These are phyloP conservation scores for Oceanites oceanicus DNA, from an alignment of 2,113 vertebrate genomes.

Conservation along the genomic window DNA sequence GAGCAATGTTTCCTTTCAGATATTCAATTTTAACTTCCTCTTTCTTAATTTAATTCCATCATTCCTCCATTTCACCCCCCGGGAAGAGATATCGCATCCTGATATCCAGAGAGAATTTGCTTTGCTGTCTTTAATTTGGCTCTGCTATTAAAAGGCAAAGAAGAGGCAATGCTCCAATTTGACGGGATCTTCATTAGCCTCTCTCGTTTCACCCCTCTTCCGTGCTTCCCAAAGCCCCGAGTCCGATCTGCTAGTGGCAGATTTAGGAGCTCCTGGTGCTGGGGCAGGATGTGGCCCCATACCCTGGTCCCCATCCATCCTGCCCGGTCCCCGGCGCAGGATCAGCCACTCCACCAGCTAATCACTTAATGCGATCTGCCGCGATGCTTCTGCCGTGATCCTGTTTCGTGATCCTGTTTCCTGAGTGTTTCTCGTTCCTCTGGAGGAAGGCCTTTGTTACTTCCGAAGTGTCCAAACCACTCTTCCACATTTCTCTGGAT, in stretches of 20 bases:
- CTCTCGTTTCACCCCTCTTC: not conserved
- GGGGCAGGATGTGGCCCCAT: not conserved
- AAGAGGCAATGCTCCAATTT: not conserved
- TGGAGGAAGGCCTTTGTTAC: constrained; percentile 3
- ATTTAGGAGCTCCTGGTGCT: not conserved
- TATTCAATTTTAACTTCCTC: not conserved
- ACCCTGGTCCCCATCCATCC: not conserved
- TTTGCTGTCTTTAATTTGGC: not conserved
- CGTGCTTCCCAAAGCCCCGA: accelerated
- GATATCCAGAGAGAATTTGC: not conserved
- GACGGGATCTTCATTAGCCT: not conserved
- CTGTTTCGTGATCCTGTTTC: not conserved
- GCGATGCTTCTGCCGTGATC: not conserved
- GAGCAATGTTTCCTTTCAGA: not conserved
- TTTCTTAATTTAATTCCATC: not conserved
- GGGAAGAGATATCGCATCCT: not conserved
- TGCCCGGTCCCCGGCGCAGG: accelerated
- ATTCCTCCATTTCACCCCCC: not conserved
- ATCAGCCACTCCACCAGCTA: not conserved
- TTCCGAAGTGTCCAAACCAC: constrained; percentile 59
- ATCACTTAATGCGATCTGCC: not conserved
- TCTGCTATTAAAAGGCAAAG: not conserved
- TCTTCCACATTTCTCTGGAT: constrained; percentile 29
- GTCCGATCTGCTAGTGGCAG: accelerated
- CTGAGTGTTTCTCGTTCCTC: not conserved